phyloP scores from a whole-genome alignment of 2,113 vertebrate species.

The Larimichthys crocea region DNA sequence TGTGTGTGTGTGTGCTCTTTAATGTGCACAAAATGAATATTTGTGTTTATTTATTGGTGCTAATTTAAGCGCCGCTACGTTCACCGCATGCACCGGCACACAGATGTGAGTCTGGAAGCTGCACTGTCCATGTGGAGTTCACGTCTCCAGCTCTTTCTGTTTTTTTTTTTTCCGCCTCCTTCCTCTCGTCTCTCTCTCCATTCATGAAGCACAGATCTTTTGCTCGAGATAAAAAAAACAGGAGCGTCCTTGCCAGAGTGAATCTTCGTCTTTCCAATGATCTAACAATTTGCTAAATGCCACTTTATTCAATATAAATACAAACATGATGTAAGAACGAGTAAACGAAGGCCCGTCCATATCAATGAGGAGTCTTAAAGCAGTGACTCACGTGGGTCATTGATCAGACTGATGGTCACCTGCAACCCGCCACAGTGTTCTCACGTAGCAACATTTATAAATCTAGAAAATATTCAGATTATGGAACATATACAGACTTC shows the following conservation, averaged over 20 bases:
- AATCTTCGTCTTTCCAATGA: background rate
- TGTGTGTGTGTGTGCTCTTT: background rate
- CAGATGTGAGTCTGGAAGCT: no score
- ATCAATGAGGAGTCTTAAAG: no score
- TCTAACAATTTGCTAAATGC: background rate
- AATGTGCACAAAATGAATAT: background rate
- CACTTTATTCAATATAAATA: background rate
- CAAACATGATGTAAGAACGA: background rate
- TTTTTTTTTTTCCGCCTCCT: background rate
- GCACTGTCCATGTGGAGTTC: background rate
- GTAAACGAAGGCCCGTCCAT: no score
- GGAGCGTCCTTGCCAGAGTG: background rate
- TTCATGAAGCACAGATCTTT: background rate
- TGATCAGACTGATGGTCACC: background rate
- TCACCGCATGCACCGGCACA: background rate
- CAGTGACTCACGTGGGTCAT: no score
- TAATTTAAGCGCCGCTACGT: no score
- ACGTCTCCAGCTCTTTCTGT: background rate
- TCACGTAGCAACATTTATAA: no score
- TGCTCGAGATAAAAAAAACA: background rate
- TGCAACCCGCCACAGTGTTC: background rate
- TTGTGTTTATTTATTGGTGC: background rate
- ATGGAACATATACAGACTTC: background rate
- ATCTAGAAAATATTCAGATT: background rate
- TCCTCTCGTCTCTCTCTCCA: background rate